Evolutionary conservation across 1,140 invertebrate species (phyloP).

Genomic region (Hetaerina americana): DNA sequence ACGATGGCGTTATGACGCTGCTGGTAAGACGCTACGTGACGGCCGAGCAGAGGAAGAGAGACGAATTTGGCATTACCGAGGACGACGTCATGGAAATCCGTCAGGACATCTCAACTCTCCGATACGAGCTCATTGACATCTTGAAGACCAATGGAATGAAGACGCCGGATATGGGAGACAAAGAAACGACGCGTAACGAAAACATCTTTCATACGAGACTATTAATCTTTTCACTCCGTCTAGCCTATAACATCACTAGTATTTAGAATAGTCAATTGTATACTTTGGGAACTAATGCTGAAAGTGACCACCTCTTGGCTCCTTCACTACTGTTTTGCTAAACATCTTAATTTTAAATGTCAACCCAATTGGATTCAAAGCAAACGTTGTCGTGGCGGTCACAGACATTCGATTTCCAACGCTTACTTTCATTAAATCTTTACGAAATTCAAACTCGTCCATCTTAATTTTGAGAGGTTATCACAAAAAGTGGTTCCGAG

Average conservation of each 20-base stretch:
- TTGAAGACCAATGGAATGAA: constrained; percentile 68
- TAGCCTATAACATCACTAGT: no score
- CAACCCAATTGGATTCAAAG: background rate
- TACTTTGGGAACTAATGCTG: no score
- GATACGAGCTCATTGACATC: constrained; percentile 81
- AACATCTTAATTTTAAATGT: background rate
- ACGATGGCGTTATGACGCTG: constrained; percentile 63
- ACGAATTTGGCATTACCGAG: constrained; percentile 78
- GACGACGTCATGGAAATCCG: constrained; percentile 94
- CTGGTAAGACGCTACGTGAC: constrained; percentile 71
- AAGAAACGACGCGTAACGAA: constrained; percentile 41
- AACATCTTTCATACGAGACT: background rate
- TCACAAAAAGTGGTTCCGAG: no score
- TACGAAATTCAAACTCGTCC: no score
- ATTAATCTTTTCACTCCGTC: background rate
- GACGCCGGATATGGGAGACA: constrained; percentile 51
- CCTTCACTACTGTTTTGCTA: background rate
- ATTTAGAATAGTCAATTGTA: no score
- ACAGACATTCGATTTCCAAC: no score
- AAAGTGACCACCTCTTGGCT: background rate
- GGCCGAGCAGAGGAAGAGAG: constrained; percentile 63
- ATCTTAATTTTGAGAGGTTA: no score
- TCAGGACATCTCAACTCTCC: constrained; percentile 77
- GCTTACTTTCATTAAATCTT: no score
- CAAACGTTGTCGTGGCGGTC: no score